These are phyloP conservation scores for Daubentonia madagascariensis DNA, from an alignment of 2,113 vertebrate species.

Conservation along the genomic window DNA sequence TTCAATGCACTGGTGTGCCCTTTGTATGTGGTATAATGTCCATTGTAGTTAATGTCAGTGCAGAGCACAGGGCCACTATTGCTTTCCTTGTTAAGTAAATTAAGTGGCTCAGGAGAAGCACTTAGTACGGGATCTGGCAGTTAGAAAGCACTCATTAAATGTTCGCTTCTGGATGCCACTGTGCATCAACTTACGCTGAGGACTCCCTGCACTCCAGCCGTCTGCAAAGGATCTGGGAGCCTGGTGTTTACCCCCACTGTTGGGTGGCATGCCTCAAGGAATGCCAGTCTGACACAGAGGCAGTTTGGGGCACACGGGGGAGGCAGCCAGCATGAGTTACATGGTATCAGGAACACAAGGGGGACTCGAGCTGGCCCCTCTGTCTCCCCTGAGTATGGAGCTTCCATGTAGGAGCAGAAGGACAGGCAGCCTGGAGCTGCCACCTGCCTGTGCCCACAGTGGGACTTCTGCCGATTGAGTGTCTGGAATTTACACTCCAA, in stretches of 20 bases:
- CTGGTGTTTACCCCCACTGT: not conserved
- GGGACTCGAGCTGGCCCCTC: not conserved
- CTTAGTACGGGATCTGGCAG: not conserved
- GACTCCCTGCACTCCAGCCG: fast-evolving
- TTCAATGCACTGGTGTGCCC: too few species aligned
- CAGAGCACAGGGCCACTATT: not conserved
- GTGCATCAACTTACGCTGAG: not conserved
- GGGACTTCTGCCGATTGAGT: not conserved
- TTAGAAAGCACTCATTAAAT: not conserved
- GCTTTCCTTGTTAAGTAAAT: not conserved
- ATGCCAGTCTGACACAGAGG: not conserved
- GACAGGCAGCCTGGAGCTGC: not conserved
- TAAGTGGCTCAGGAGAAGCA: not conserved
- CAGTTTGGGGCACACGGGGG: not conserved
- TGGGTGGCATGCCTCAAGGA: not conserved
- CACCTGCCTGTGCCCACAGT: fast-evolving
- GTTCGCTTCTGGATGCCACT: not conserved
- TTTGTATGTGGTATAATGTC: not conserved
- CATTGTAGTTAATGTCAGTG: fast-evolving
- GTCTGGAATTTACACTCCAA: not conserved
- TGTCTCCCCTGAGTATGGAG: not conserved
- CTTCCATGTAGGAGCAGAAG: not conserved
- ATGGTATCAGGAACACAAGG: fast-evolving
- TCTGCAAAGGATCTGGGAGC: not conserved
- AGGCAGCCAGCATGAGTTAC: not conserved